Percentiles rank a stretch among this genome's conserved stretches.
phyloP scores from a whole-genome alignment of 1,140 invertebrate species.

The Habropoda laboriosa region DNA sequence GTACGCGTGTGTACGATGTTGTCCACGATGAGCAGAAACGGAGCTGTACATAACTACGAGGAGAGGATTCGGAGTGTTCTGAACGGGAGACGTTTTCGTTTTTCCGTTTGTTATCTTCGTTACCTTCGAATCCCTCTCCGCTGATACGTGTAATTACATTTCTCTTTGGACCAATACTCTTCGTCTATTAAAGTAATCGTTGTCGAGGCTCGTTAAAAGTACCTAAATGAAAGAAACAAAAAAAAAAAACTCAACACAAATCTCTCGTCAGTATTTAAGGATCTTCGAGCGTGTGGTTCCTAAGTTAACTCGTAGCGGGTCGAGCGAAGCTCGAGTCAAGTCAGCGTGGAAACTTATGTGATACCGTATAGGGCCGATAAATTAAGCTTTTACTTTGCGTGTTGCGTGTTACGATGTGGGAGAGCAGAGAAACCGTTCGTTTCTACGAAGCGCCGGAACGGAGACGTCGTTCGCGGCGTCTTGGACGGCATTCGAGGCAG shows the following conservation, averaged over 20 bases:
- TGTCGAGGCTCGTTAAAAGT: constrained; percentile 66
- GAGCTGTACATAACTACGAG: constrained; percentile 14
- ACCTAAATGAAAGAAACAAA: constrained; percentile 41
- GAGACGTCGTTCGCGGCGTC: constrained; percentile 18
- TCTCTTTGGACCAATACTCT: constrained; percentile 70
- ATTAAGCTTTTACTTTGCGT: constrained; percentile 48
- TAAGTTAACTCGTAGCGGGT: constrained; percentile 59
- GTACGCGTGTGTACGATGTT: constrained; percentile 30
- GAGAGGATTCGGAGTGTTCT: background rate
- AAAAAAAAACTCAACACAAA: background rate
- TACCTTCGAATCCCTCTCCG: constrained; percentile 11
- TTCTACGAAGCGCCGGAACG: background rate
- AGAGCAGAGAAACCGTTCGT: background rate
- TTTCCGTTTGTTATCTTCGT: background rate
- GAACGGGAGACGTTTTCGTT: background rate
- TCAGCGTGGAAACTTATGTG: constrained; percentile 62
- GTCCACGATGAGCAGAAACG: constrained; percentile 16
- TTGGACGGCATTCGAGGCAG: background rate
- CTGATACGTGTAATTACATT: constrained; percentile 61
- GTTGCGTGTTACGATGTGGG: constrained; percentile 11
- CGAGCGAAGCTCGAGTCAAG: constrained; percentile 49
- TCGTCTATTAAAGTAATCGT: constrained; percentile 66
- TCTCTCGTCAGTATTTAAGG: constrained; percentile 57
- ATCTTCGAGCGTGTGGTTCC: constrained; percentile 67
- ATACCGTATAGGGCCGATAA: constrained; percentile 55